Percentiles rank a stretch among this genome's conserved stretches.
These are phyloP conservation scores for Madoqua kirkii DNA, from an alignment of 2,113 vertebrate genomes.

Conservation along the genomic window DNA sequence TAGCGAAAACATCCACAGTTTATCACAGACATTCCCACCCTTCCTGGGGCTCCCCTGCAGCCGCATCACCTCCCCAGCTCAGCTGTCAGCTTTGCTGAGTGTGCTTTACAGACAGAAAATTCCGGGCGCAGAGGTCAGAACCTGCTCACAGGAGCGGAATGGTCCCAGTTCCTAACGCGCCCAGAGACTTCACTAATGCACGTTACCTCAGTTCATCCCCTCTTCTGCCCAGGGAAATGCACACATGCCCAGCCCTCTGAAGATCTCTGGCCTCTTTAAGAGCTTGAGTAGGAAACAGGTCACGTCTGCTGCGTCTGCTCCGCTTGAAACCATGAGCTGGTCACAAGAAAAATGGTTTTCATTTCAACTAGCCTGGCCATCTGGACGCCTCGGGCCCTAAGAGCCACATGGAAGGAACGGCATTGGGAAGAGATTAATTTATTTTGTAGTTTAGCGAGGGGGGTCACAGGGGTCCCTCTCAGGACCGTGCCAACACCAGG, in stretches of 20 bases:
- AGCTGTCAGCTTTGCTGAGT: neutral
- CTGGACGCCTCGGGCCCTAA: neutral
- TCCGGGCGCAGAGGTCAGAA: neutral
- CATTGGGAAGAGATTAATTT: conserved; percentile 59
- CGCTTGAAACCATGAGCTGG: neutral
- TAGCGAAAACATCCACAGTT: neutral
- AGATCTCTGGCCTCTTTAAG: neutral
- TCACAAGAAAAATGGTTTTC: conserved; percentile 47
- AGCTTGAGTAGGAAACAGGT: neutral
- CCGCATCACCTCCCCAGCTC: neutral
- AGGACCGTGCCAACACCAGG: neutral
- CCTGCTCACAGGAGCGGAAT: neutral
- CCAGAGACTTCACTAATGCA: neutral
- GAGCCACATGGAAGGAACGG: neutral
- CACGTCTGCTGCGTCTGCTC: neutral
- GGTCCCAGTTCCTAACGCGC: neutral
- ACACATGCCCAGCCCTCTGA: neutral
- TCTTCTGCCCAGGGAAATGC: neutral
- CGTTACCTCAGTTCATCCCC: no score
- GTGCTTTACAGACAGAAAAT: neutral
- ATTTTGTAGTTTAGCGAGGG: conserved; percentile 39
- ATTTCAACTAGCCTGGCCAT: conserved; percentile 31
- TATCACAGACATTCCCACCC: neutral
- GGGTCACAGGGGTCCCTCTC: neutral
- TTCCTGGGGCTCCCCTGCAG: neutral